Evolutionary conservation across 2,888 invertebrate species (phyloP).

Genomic region (Drosophila lacicola): DNA sequence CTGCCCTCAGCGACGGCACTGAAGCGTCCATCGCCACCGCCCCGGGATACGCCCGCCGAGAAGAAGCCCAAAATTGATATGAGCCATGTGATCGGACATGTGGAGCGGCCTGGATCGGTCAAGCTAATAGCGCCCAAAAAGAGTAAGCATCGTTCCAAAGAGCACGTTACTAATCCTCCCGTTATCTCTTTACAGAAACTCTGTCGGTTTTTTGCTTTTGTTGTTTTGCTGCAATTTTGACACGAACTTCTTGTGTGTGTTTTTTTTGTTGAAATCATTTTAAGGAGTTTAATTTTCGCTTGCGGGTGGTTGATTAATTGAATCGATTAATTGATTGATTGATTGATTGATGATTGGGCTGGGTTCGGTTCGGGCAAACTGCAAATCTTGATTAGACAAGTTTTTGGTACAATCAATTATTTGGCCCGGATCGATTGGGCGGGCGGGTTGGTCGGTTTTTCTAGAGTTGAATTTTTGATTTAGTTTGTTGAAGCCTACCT

Average conservation of each 20-base stretch:
- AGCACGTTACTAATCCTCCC: slow-evolving; percentile 69
- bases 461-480: slow-evolving; percentile 29
- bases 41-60: slow-evolving; percentile 87
- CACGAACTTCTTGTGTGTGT: slow-evolving; percentile 29
- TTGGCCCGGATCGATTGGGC: slow-evolving; percentile 10
- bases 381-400: slow-evolving; percentile 4
- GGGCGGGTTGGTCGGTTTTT: background rate
- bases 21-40: slow-evolving; percentile 80
- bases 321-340: slow-evolving; percentile 22
- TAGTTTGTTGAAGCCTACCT: slow-evolving; percentile 20
- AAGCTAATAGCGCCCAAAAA: slow-evolving; percentile 95
- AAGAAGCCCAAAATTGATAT: slow-evolving; percentile 91
- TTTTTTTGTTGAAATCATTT: slow-evolving; percentile 48
- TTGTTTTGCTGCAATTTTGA: slow-evolving; percentile 20
- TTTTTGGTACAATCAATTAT: slow-evolving; percentile 2
- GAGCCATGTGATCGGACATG: slow-evolving; percentile 83
- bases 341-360: slow-evolving; percentile 24
- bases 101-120: slow-evolving; percentile 92
- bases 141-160: slow-evolving; percentile 90
- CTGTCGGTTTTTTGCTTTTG: slow-evolving; percentile 72
- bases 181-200: slow-evolving; percentile 60
- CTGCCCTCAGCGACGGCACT: slow-evolving; percentile 65
- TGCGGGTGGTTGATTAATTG: slow-evolving; percentile 35
- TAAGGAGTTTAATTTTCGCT: slow-evolving; percentile 36
- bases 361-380: slow-evolving; percentile 4